phyloP scores from a whole-genome alignment of 2,888 invertebrate genomes.

The Gonocerus acuteangulatus region DNA sequence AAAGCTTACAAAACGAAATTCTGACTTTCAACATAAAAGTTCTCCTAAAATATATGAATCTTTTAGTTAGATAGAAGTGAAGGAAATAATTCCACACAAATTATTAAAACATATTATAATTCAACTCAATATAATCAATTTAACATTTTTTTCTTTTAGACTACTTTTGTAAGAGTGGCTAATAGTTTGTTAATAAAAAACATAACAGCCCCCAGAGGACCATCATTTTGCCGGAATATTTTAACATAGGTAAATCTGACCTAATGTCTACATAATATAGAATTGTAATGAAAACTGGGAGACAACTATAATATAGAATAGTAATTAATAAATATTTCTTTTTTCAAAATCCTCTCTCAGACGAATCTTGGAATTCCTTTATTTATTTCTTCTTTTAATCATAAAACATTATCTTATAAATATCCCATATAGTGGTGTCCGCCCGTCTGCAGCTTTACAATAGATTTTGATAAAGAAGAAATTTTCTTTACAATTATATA shows the following conservation, averaged over 20 bases:
- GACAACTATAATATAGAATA: constrained; percentile 33
- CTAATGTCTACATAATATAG: constrained; percentile 30
- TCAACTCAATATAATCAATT: background rate
- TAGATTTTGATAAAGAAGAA: constrained; percentile 32
- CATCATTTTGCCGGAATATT: constrained; percentile 5
- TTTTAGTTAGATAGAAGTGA: constrained; percentile 20
- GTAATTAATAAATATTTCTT: constrained; percentile 34
- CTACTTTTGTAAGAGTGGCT: background rate
- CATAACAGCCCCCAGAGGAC: constrained; percentile 3
- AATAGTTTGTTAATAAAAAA: background rate
- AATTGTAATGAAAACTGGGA: constrained; percentile 34
- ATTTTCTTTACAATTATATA: constrained; percentile 10
- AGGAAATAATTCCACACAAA: background rate
- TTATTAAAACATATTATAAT: background rate
- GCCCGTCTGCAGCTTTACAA: constrained; percentile 36
- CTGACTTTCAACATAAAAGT: constrained; percentile 10
- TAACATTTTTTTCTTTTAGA: background rate
- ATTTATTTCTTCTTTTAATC: constrained; percentile 14
- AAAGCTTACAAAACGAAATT: constrained; percentile 19
- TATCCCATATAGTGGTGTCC: constrained; percentile 26
- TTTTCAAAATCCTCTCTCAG: constrained; percentile 37
- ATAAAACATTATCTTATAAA: constrained; percentile 19
- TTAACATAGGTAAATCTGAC: constrained; percentile 19
- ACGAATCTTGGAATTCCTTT: constrained; percentile 34
- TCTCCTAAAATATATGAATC: constrained; percentile 12